phyloP scores from a whole-genome alignment of 2,888 invertebrate genomes.

The Tachystola acroxantha region DNA sequence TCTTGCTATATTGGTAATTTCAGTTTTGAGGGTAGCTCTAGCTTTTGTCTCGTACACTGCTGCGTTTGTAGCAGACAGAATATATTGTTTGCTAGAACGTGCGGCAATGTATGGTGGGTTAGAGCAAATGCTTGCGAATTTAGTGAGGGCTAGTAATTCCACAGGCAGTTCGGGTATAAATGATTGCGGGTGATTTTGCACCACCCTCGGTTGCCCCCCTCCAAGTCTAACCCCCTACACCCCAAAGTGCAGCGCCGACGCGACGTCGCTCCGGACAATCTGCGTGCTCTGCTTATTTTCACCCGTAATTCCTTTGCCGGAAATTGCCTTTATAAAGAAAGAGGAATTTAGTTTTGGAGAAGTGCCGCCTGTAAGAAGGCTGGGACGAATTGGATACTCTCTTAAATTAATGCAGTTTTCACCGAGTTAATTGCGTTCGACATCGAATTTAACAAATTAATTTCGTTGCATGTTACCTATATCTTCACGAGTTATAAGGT shows the following conservation, averaged over 20 bases:
- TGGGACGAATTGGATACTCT: slow-evolving; percentile 32
- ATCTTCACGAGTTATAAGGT: too few relatives aligned
- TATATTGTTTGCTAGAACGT: slow-evolving; percentile 6
- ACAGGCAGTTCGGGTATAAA: slow-evolving; percentile 77
- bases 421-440: too few relatives aligned
- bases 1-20: slow-evolving; percentile 33
- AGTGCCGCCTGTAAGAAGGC: slow-evolving; percentile 36
- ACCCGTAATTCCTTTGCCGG: slow-evolving; percentile 74
- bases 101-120: slow-evolving; percentile 28
- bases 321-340: slow-evolving; percentile 75
- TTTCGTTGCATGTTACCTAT: too few relatives aligned
- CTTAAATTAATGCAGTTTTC: too few relatives aligned
- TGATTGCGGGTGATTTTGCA: slow-evolving; percentile 78
- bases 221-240: slow-evolving; percentile 53
- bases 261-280: slow-evolving; percentile 75
- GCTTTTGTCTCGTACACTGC: slow-evolving; percentile 20
- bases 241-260: slow-evolving; percentile 69
- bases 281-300: slow-evolving; percentile 78
- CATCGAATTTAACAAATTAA: too few relatives aligned
- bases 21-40: slow-evolving; percentile 14
- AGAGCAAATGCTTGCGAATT: slow-evolving; percentile 44
- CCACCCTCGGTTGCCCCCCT: slow-evolving; percentile 41
- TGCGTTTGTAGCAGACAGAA: slow-evolving; percentile 12
- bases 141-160: slow-evolving; percentile 72
- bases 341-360: slow-evolving; percentile 52